Evolutionary conservation across 2,113 vertebrate species (phyloP).

Genomic region (Cynocephalus volans): DNA sequence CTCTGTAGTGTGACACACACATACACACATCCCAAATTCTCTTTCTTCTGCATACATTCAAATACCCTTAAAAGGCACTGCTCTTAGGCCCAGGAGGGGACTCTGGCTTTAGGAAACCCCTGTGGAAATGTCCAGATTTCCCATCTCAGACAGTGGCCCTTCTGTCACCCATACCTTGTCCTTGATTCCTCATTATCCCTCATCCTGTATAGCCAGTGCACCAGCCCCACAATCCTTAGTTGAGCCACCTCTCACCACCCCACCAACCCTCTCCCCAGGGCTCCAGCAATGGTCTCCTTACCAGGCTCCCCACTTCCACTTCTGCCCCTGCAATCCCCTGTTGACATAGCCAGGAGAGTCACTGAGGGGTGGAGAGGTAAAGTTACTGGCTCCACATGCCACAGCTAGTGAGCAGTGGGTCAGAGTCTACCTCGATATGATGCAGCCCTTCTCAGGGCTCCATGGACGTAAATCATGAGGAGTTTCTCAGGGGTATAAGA

Average conservation of each 20-base stretch:
- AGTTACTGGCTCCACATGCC: neutral
- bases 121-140: neutral
- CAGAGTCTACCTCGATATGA: rapidly evolving
- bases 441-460: rapidly evolving
- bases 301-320: neutral
- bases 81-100: neutral
- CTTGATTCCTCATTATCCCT: neutral
- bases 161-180: neutral
- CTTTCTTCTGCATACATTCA: neutral
- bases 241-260: neutral
- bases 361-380: neutral
- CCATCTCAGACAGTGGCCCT: neutral
- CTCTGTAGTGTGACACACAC: neutral
- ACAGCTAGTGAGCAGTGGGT: neutral
- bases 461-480: rapidly evolving
- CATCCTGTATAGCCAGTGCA: neutral
- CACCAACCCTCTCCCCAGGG: neutral
- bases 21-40: neutral
- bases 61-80: neutral
- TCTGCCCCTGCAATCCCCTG: neutral
- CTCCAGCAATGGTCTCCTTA: neutral
- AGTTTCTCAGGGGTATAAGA: rapidly evolving
- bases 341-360: neutral
- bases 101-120: neutral
- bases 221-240: neutral